Base-by-base conservation (phyloP, 2,113 vertebrate genomes). In the Spea multiplicata region DNA sequence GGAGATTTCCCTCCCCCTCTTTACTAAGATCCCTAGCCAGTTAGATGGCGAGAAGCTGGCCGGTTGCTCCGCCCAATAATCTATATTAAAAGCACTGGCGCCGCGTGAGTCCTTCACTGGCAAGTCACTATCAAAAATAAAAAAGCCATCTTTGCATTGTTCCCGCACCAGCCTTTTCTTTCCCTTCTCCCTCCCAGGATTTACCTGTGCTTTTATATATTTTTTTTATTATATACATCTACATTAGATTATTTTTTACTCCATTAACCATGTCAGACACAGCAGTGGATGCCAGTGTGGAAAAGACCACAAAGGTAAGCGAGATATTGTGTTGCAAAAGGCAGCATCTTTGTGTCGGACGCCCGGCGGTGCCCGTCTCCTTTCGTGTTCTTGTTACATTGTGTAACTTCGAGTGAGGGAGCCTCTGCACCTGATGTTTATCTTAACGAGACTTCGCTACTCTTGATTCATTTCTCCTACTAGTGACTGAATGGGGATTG, bases 61-160 rank as follows among this genome's bases (percentile, higher is more conserved):
- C 45, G 30, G n/a, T 57, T 6, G 78, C 78, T 50, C 78, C 78
- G 3, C 78, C 78, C 64, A 74, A 64, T 74, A 57, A 74, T 80
- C 78, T 80, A 80, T 80, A 80, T 80, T 80, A 80, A 80, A 80
- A 53, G 71, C 14, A 72, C 71, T 80, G 71, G 78, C 78, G 78
- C 78, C 78, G 78, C 78, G 71, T 80, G 78, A 80, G 78, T 68
- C 71, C 78, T 74, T 80, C 78, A 80, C 71, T 80, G 78, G 78
- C 78, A 80, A 30, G 71, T 67, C 71, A 80, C 71, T 73, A 80
- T 74, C 67, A 80, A 67, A 74, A 74, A 80, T 72, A 66, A 73
- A 73, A 80, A 68, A 73, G 78, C 78, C 71, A 74, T 80, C 71
- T 74, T 80, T 74, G 78, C 65, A 80, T 80, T 80, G 78, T 80